A percentile compares a stretch with the other conserved stretches of the same genome.
Evolutionary conservation across 2,797 vertebrate genomes (phyloP).

Genomic region (Sebastes miniatus): DNA sequence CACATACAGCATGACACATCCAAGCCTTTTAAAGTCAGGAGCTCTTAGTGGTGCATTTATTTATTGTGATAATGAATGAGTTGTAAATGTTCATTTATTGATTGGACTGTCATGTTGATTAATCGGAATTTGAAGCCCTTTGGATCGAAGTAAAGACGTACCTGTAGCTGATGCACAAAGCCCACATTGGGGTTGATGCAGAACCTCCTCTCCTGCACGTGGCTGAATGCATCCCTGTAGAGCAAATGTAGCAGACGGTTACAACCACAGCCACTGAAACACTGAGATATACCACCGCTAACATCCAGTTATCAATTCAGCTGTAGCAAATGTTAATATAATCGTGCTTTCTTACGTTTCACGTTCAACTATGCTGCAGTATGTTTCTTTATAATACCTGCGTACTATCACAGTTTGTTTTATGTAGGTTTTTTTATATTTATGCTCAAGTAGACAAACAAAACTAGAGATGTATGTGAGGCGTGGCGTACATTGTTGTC

Average conservation of each 20-base stretch:
- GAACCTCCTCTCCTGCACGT: constrained; percentile 98
- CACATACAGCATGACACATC: too few relatives aligned
- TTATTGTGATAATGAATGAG: background rate
- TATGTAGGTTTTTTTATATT: background rate
- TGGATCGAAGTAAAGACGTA: constrained; percentile 46
- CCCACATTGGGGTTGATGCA: constrained; percentile 99
- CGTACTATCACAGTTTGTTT: too few relatives aligned
- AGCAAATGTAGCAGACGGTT: constrained; percentile 7
- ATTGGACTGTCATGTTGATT: background rate
- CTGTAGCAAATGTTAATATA: background rate
- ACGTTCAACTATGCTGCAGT: background rate
- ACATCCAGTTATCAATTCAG: background rate
- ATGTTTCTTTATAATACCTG: background rate
- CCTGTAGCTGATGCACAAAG: constrained; percentile 99
- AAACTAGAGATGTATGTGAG: background rate
- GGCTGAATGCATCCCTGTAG: constrained; percentile 94
- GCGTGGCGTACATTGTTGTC: accelerated
- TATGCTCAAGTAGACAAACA: background rate
- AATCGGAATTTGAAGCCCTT: background rate
- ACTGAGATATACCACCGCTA: background rate
- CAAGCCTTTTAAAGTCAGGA: background rate
- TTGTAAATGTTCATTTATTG: background rate
- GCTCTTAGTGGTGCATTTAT: background rate
- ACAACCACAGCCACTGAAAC: background rate
- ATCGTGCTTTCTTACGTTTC: background rate